Evolutionary conservation across 2,797 vertebrate genomes (phyloP).

Genomic region (Lepilemur septentrionalis): DNA sequence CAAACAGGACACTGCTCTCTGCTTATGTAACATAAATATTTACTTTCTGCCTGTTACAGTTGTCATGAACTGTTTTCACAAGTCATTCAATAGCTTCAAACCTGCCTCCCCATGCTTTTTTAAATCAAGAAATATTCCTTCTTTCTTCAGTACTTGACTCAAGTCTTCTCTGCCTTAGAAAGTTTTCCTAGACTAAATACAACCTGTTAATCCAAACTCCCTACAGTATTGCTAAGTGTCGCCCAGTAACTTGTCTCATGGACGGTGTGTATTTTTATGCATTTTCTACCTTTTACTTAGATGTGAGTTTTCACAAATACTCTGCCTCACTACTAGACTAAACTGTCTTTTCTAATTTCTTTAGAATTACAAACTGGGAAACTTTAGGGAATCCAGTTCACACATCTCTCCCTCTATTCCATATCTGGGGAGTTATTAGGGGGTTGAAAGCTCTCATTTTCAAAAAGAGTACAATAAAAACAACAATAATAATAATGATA

Average conservation of each 20-base stretch:
- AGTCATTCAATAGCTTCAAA: not conserved
- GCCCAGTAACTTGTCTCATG: not conserved
- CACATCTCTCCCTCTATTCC: not conserved
- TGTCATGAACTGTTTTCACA: not conserved
- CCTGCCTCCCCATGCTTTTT: not conserved
- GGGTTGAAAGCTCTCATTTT: not conserved
- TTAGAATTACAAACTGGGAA: not conserved
- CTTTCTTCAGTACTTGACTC: not conserved
- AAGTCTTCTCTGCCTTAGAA: not conserved
- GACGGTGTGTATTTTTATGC: not conserved
- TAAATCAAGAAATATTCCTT: not conserved
- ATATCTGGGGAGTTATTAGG: not conserved
- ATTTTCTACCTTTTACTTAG: not conserved
- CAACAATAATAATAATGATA: not conserved
- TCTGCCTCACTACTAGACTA: not conserved
- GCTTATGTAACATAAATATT: not conserved
- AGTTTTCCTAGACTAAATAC: not conserved
- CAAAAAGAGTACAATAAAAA: not conserved
- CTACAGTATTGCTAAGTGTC: not conserved
- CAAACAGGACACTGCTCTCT: not conserved
- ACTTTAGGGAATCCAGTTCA: not conserved
- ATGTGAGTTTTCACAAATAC: not conserved
- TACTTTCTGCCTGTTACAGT: not conserved
- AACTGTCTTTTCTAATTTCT: conserved; percentile 16
- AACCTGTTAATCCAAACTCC: not conserved